Evolutionary conservation across 2,888 invertebrate species (phyloP).

Genomic region (Tenthredo mesomela): DNA sequence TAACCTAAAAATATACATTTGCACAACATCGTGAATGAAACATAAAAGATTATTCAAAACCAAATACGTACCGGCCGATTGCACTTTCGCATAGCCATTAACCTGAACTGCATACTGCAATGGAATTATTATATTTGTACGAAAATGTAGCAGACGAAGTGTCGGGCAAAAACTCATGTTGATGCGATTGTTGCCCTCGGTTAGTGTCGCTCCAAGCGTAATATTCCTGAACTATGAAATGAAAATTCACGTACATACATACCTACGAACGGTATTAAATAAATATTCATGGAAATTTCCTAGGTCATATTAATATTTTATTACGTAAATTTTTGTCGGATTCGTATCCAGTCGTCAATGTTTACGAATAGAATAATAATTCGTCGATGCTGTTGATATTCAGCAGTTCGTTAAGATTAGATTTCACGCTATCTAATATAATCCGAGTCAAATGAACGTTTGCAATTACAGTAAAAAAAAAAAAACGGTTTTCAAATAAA

Average conservation of each 20-base stretch:
- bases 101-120: conserved; percentile 60
- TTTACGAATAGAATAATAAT: background rate
- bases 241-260: background rate
- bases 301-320: background rate
- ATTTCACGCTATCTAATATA: background rate
- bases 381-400: background rate
- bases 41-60: background rate
- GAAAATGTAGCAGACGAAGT: conserved; percentile 53
- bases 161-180: conserved; percentile 32
- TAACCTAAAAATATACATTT: background rate
- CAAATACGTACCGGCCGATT: conserved; percentile 18
- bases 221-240: background rate
- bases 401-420: background rate
- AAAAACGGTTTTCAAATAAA: background rate
- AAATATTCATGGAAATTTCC: background rate
- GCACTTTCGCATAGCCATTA: conserved; percentile 58
- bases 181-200: background rate
- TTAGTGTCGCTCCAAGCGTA: background rate
- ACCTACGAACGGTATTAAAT: background rate
- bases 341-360: background rate
- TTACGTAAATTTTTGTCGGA: background rate
- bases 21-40: conserved; percentile 13
- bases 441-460: conserved; percentile 17
- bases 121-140: conserved; percentile 59
- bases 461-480: background rate